Evolutionary conservation across 2,797 vertebrate species (phyloP).

Genomic region (Labroides dimidiatus): DNA sequence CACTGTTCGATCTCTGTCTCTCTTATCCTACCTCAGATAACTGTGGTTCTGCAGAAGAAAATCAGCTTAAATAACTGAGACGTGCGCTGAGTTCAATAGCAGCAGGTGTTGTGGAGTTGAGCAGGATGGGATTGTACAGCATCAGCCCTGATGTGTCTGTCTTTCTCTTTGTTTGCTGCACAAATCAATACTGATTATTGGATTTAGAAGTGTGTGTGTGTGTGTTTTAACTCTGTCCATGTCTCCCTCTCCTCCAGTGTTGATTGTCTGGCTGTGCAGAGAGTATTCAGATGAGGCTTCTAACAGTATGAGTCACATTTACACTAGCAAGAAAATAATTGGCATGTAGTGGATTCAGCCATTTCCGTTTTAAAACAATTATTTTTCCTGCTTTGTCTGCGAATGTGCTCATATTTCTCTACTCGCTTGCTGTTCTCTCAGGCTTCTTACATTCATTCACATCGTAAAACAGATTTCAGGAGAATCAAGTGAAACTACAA

Average conservation of each 20-base stretch:
- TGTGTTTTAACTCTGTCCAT: slow-evolving; percentile 59
- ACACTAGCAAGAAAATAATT: background rate
- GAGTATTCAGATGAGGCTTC: slow-evolving; percentile 70
- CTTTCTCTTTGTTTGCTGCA: slow-evolving; percentile 64
- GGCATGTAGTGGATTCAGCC: background rate
- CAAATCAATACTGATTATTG: slow-evolving; percentile 41
- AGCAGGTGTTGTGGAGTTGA: slow-evolving; percentile 12
- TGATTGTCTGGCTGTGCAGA: slow-evolving; percentile 79
- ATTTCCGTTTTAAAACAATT: background rate
- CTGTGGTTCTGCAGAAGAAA: background rate
- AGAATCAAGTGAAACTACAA: background rate
- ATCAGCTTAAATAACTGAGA: background rate
- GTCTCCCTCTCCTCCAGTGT: slow-evolving; percentile 61
- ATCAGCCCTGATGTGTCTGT: slow-evolving; percentile 18
- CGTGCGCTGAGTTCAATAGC: background rate
- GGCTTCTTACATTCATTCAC: background rate
- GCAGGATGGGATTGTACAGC: slow-evolving; percentile 33
- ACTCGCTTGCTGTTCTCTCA: slow-evolving; percentile 1
- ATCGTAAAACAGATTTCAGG: background rate
- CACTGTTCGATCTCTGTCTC: slow-evolving; percentile 39
- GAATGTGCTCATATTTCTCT: background rate
- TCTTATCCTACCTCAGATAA: slow-evolving; percentile 14
- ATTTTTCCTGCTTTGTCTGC: slow-evolving; percentile 1
- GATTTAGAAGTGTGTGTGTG: slow-evolving; percentile 31
- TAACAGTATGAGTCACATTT: slow-evolving; percentile 9